These are phyloP conservation scores for Cydia splendana DNA, from an alignment of 1,140 invertebrate species.

Conservation along the genomic window DNA sequence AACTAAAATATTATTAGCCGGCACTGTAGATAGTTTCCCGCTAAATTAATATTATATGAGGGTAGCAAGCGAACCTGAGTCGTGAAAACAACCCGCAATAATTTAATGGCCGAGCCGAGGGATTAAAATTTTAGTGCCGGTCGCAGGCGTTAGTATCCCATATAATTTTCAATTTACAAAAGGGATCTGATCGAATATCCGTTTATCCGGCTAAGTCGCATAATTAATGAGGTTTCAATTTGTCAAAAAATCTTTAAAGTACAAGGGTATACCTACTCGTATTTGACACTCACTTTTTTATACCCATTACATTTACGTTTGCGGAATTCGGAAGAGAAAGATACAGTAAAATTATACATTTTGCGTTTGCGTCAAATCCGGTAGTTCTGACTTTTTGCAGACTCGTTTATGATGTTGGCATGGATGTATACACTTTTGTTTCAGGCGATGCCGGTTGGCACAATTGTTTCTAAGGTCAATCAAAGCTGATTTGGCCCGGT, in stretches of 20 bases:
- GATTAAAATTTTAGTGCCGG: constrained; percentile 25
- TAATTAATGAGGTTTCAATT: background rate
- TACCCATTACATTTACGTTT: no score
- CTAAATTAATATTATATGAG: background rate
- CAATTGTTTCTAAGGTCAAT: no score
- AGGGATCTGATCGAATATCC: background rate
- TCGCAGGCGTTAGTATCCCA: constrained; percentile 5
- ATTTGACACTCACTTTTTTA: no score
- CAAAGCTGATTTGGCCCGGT: no score
- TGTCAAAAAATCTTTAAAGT: background rate
- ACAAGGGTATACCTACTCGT: no score
- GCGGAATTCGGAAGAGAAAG: no score
- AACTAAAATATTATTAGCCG: background rate
- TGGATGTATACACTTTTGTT: no score
- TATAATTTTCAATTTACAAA: constrained; percentile 31
- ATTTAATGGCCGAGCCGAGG: constrained; percentile 9
- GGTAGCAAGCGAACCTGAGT: background rate
- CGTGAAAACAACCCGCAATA: constrained; percentile 5
- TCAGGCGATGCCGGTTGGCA: no score
- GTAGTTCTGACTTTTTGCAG: no score
- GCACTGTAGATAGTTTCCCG: background rate
- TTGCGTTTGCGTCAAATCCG: no score
- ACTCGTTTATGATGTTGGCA: no score
- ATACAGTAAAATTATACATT: no score
- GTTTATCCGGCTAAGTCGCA: background rate